phyloP scores from a whole-genome alignment of 1,140 invertebrate species.

The Frieseomelitta varia region DNA sequence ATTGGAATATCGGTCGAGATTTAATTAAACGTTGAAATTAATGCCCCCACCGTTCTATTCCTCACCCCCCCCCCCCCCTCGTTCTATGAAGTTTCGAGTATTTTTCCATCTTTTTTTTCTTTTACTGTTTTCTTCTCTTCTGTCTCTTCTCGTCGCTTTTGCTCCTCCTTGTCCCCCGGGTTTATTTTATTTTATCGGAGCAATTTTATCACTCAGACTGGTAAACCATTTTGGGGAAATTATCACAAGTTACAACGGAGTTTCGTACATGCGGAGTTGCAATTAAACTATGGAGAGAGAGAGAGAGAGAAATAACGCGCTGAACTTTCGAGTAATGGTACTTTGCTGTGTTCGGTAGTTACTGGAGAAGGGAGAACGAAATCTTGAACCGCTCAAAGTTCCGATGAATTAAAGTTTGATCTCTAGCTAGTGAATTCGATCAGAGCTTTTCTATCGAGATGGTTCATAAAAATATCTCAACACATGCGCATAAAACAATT shows the following conservation, averaged over 20 bases:
- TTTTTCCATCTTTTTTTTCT: not conserved
- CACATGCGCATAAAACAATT: too few relatives aligned
- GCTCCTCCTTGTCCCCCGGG: not conserved
- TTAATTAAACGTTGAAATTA: slow-evolving; percentile 42
- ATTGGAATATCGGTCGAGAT: slow-evolving; percentile 34
- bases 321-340: not conserved
- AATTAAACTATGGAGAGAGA: not conserved
- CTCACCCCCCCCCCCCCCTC: too few relatives aligned
- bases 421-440: too few relatives aligned
- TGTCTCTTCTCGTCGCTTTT: not conserved
- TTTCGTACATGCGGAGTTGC: too few relatives aligned
- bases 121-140: not conserved
- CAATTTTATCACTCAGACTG: not conserved
- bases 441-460: too few relatives aligned
- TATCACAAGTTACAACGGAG: not conserved
- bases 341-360: not conserved
- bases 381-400: not conserved
- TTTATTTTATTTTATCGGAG: not conserved
- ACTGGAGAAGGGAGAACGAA: not conserved
- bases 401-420: too few relatives aligned
- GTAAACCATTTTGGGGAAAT: not conserved
- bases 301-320: not conserved
- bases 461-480: too few relatives aligned
- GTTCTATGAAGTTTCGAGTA: not conserved
- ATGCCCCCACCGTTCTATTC: too few relatives aligned